Percentiles rank a stretch among this genome's conserved stretches.
phyloP scores from a whole-genome alignment of 2,888 invertebrate species.

The Nomada flava region DNA sequence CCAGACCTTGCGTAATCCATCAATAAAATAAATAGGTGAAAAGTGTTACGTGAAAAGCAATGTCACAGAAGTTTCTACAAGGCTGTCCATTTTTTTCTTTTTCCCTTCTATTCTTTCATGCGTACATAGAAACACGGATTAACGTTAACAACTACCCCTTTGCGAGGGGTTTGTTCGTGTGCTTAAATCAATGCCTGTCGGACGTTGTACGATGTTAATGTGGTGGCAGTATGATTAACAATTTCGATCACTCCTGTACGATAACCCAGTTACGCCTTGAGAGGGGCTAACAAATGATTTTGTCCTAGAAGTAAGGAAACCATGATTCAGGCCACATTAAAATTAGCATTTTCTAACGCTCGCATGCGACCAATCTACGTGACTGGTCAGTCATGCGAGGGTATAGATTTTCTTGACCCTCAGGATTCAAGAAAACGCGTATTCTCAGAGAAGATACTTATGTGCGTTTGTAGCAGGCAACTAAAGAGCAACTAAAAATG shows the following conservation, averaged over 20 bases:
- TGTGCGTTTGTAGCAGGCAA: neutral
- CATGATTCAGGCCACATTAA: slow-evolving; percentile 49
- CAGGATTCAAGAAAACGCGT: slow-evolving; percentile 16
- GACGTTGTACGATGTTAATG: neutral
- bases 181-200: neutral
- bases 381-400: slow-evolving; percentile 67
- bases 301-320: slow-evolving; percentile 1
- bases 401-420: slow-evolving; percentile 74
- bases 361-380: slow-evolving; percentile 69
- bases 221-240: neutral
- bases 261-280: slow-evolving; percentile 29
- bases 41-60: neutral
- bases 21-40: neutral
- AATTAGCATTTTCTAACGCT: slow-evolving; percentile 77
- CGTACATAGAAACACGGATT: neutral
- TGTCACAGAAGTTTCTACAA: neutral
- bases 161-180: neutral
- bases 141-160: neutral
- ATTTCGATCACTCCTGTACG: slow-evolving; percentile 2
- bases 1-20: neutral
- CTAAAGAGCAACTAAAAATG: no score
- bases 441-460: neutral
- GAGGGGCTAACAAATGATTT: slow-evolving; percentile 36
- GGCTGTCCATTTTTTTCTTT: neutral
- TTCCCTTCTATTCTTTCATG: no score